Conservation (phyloP, 1,140 invertebrate species). For the Odontomachus brunneus region DNA sequence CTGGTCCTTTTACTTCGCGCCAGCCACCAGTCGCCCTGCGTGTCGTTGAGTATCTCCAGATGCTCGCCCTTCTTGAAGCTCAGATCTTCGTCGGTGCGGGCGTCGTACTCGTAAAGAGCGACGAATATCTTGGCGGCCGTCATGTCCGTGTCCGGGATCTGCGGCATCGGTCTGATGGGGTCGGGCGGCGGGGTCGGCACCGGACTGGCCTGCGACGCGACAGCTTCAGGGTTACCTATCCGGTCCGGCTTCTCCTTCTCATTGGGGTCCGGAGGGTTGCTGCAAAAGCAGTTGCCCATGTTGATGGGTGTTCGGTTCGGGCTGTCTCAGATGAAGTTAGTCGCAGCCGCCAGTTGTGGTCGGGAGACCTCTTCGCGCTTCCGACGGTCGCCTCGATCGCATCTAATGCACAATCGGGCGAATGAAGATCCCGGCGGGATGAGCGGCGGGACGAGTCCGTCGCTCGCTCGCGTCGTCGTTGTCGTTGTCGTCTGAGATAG, state of each 20-base stretch:
- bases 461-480: neutral
- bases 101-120: conserved; percentile 99
- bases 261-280: conserved; percentile 88
- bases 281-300: conserved; percentile 92
- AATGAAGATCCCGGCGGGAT: too few relatives aligned
- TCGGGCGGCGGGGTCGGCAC: conserved; percentile 89
- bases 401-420: too few relatives aligned
- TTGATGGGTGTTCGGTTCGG: neutral
- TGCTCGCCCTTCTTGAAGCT: conserved; percentile 99
- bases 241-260: conserved; percentile 88
- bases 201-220: conserved; percentile 87
- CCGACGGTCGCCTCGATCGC: too few relatives aligned
- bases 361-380: too few relatives aligned
- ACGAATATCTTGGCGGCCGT: conserved; percentile 96
- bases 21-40: conserved; percentile 99
- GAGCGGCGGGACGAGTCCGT: too few relatives aligned
- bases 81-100: conserved; percentile 98
- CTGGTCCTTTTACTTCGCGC: conserved; percentile 97
- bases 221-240: conserved; percentile 87
- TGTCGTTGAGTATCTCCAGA: conserved; percentile 99
- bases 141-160: conserved; percentile 87
- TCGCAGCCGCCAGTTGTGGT: too few relatives aligned
- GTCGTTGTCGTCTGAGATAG: neutral
- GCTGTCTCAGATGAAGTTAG: neutral
- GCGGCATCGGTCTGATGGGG: conserved; percentile 88